Evolutionary conservation across 2,888 invertebrate genomes (phyloP).

Genomic region (Conchocele bisecta): DNA sequence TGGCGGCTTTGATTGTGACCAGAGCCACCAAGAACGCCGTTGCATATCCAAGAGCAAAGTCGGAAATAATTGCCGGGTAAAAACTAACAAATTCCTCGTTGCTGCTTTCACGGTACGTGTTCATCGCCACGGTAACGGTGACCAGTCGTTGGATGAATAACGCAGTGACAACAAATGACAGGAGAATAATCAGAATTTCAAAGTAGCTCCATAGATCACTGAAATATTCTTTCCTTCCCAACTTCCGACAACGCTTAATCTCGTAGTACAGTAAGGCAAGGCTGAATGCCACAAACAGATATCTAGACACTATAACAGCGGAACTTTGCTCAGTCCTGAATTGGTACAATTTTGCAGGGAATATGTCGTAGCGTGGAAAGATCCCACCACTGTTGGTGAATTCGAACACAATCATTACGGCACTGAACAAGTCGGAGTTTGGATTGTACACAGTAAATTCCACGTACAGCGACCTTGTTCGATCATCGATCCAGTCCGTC

Average conservation of each 20-base stretch:
- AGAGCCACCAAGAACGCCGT: constrained; percentile 50
- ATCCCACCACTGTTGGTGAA: constrained; percentile 54
- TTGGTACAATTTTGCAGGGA: constrained; percentile 55
- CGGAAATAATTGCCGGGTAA: constrained; percentile 53
- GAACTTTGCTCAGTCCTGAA: constrained; percentile 41
- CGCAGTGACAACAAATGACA: constrained; percentile 48
- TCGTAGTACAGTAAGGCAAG: constrained; percentile 51
- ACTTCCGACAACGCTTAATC: constrained; percentile 37
- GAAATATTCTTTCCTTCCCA: constrained; percentile 50
- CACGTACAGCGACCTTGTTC: constrained; percentile 59
- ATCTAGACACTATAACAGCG: constrained; percentile 49
- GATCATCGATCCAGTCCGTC: constrained; percentile 58
- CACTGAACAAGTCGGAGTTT: constrained; percentile 62
- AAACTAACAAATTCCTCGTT: constrained; percentile 56
- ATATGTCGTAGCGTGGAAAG: constrained; percentile 52
- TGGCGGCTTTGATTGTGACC: constrained; percentile 59
- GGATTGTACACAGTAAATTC: constrained; percentile 67
- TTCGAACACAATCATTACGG: constrained; percentile 60
- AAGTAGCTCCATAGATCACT: constrained; percentile 54
- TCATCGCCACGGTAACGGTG: constrained; percentile 28
- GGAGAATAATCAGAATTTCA: constrained; percentile 49
- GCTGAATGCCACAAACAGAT: constrained; percentile 52
- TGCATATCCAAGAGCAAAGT: constrained; percentile 48
- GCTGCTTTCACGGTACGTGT: constrained; percentile 26
- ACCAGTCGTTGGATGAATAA: constrained; percentile 58